Base-by-base conservation (phyloP, 2,797 vertebrate species). In the Anas georgica region DNA sequence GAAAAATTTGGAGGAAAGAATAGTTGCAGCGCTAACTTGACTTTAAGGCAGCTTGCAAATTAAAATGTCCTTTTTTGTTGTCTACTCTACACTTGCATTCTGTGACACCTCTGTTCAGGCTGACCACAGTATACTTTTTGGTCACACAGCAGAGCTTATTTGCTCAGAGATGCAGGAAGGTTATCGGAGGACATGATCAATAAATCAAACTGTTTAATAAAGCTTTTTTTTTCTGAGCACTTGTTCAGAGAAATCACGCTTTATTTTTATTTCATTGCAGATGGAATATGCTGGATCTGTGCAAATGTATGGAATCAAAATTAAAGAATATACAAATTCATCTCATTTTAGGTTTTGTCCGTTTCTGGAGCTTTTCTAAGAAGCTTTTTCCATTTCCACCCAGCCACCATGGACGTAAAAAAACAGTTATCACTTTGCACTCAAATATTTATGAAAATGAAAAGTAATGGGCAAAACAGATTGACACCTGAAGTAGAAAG, bases 401-500 rank as follows among this genome's bases (percentile, higher is more conserved):
- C 33, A 70, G 17, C 52, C 48, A 50, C 28, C 58, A 29, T 18
- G 31, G 18, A 59, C 14, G 17, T n/a, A 60, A 72, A 92, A 45
- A 48, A 91, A 90, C 88, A 85, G 41, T 70, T 87, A 75, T 17
- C 7, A 66, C 29, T 93, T 89, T 87, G 79, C 83, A 84, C 75
- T 85, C 60, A 77, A 87, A 89, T 77, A 59, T 89, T 95, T 95
- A 80, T 43, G 55, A 94, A 95, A 96, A 94, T 45, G 58, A 67
- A 87, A 97, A 97, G 60, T 80, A 94, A 93, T 56, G 67, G 73
- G 78, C 74, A 94, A 87, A 95, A 88, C 29, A 88, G 69, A 92
- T 41, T 85, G 75, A 95, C 63, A 93, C 75, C 77, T 94, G 73
- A 94, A 94, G 84, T 90, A 95, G 88, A 97, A 96, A 84, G 75